phyloP scores from a whole-genome alignment of 2,113 vertebrate genomes.

The Macroglossus sobrinus region DNA sequence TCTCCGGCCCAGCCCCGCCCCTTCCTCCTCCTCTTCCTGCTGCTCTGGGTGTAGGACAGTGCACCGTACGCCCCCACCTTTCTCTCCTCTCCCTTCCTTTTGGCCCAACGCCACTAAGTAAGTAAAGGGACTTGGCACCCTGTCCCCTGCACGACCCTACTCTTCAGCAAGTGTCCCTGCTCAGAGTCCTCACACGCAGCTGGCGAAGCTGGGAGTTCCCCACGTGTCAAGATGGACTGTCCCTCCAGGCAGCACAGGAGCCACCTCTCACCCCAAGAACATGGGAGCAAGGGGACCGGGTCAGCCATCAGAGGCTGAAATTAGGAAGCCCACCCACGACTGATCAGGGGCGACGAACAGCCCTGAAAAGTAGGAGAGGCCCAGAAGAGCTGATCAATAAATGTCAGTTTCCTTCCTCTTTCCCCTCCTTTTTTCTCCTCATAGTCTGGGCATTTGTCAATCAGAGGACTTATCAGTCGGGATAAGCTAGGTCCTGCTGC shows the following conservation, averaged over 20 bases:
- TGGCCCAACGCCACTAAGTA: neutral
- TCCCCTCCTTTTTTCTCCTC: neutral
- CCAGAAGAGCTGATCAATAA: neutral
- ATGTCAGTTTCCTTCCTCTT: neutral
- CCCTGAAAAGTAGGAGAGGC: neutral
- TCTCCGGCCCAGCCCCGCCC: neutral
- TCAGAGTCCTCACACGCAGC: neutral
- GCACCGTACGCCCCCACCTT: accelerated
- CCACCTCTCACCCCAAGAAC: neutral
- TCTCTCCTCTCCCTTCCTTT: neutral
- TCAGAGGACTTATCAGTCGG: neutral
- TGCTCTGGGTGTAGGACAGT: accelerated
- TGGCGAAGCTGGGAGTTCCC: neutral
- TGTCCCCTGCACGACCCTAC: no score
- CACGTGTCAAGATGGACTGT: neutral
- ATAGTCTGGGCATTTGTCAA: neutral
- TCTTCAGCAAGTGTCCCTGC: neutral
- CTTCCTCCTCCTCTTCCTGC: no score
- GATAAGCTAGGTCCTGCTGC: neutral
- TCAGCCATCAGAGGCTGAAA: neutral
- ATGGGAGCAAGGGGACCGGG: neutral
- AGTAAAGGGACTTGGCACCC: neutral
- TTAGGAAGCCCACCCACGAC: neutral
- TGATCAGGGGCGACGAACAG: neutral
- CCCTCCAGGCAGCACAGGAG: neutral